These are phyloP conservation scores for Sepioteuthis lessoniana DNA, from an alignment of 2,888 invertebrate genomes.

Conservation along the genomic window DNA sequence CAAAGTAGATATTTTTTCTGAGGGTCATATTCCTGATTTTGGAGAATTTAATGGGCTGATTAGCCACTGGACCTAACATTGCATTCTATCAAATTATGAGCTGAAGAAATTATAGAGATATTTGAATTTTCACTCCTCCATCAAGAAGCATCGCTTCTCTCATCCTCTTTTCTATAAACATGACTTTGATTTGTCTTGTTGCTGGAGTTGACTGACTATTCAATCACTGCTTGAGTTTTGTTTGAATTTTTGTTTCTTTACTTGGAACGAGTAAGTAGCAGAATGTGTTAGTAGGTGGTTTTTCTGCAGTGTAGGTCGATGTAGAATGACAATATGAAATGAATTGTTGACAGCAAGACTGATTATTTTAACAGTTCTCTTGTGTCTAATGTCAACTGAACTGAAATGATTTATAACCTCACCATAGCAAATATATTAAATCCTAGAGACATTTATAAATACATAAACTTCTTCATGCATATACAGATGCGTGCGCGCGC, in stretches of 20 bases:
- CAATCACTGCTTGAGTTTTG: neutral
- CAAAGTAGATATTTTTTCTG: neutral
- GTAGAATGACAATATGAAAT: neutral
- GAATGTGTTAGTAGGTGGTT: neutral
- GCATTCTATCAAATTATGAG: neutral
- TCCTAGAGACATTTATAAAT: neutral
- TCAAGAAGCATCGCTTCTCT: neutral
- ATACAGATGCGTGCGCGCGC: too few species aligned
- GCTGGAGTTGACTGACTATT: neutral
- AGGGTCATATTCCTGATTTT: neutral
- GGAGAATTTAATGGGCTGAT: neutral
- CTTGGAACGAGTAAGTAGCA: neutral
- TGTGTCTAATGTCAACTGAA: neutral
- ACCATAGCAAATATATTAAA: neutral
- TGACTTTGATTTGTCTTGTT: neutral
- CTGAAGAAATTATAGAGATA: neutral
- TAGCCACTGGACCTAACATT: neutral
- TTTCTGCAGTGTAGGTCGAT: neutral
- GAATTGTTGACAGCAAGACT: neutral
- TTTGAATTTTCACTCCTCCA: constrained; percentile 3
- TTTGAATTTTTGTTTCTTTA: neutral
- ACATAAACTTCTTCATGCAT: neutral
- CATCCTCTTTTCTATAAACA: neutral
- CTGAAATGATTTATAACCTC: neutral
- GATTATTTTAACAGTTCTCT: neutral